phyloP scores from a whole-genome alignment of 2,888 invertebrate species.

The Eupithecia vulgata region DNA sequence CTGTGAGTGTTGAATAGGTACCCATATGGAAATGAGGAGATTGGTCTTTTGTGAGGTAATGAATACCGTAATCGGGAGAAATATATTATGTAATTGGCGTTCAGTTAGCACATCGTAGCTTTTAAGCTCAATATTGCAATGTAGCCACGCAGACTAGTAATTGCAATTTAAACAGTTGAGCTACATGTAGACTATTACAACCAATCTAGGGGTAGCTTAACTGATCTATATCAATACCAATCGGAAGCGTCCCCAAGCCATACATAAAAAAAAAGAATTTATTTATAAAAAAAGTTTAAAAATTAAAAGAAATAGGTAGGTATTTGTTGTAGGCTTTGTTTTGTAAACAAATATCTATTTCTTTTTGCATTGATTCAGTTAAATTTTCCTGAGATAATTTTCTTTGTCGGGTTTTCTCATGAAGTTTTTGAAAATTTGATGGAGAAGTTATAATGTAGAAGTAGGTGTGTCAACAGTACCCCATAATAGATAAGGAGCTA shows the following conservation, averaged over 20 bases:
- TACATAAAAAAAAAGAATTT: too few relatives aligned
- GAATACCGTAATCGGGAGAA: slow-evolving; percentile 40
- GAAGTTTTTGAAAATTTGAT: too few relatives aligned
- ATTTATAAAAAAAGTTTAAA: too few relatives aligned
- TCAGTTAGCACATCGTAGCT: not conserved
- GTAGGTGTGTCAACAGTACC: too few relatives aligned
- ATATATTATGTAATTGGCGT: slow-evolving; percentile 33
- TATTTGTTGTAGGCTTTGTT: too few relatives aligned
- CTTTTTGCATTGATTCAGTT: too few relatives aligned
- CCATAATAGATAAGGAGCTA: too few relatives aligned
- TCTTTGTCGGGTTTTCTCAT: not conserved
- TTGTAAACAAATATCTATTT: too few relatives aligned
- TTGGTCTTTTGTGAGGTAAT: slow-evolving; percentile 45
- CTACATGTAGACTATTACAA: not conserved
- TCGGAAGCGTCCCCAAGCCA: not conserved
- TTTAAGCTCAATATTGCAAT: not conserved
- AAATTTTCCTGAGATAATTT: too few relatives aligned
- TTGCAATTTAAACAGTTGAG: not conserved
- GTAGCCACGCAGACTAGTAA: not conserved
- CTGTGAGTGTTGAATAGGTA: not conserved
- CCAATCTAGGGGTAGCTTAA: not conserved
- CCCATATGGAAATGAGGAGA: slow-evolving; percentile 45
- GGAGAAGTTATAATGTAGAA: too few relatives aligned
- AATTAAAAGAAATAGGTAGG: too few relatives aligned
- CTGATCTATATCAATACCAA: not conserved